Evolutionary conservation across 2,888 invertebrate species (phyloP).

Genomic region (Acronicta psi): DNA sequence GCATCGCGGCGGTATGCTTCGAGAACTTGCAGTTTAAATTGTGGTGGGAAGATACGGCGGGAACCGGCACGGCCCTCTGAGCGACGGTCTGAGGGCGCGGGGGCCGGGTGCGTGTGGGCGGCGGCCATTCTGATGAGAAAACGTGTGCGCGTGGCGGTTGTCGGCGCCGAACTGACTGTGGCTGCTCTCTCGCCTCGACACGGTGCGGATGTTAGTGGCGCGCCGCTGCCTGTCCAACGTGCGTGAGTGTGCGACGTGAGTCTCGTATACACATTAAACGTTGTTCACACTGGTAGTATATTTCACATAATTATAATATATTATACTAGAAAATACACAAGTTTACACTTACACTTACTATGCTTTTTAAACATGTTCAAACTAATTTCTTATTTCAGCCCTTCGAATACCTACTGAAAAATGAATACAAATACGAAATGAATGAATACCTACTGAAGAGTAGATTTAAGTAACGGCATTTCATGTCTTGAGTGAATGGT

Average conservation of each 20-base stretch:
- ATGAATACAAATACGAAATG: no score
- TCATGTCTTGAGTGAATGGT: no score
- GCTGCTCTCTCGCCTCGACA: conserved; percentile 76
- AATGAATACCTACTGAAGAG: no score
- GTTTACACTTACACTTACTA: neutral
- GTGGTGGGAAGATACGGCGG: conserved; percentile 95
- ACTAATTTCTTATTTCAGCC: no score
- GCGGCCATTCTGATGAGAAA: conserved; percentile 76
- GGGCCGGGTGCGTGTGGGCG: conserved; percentile 84
- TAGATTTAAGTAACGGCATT: no score
- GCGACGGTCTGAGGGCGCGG: conserved; percentile 85
- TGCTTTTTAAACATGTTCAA: no score
- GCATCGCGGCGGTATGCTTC: conserved; percentile 95
- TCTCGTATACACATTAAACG: conserved; percentile 77
- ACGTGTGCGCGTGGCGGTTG: conserved; percentile 85
- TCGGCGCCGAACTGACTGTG: conserved; percentile 87
- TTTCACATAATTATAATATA: neutral
- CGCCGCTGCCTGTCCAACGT: conserved; percentile 86
- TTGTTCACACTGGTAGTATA: conserved; percentile 59
- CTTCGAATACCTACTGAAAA: no score
- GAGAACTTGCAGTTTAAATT: conserved; percentile 96
- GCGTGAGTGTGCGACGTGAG: conserved; percentile 85
- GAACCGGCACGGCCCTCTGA: conserved; percentile 92
- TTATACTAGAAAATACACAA: no score
- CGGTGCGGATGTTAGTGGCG: conserved; percentile 83